Evolutionary conservation across 2,888 invertebrate species (phyloP), one percentile per base, ranked within the genome.

Genomic region (Heliconius charithonia): DNA sequence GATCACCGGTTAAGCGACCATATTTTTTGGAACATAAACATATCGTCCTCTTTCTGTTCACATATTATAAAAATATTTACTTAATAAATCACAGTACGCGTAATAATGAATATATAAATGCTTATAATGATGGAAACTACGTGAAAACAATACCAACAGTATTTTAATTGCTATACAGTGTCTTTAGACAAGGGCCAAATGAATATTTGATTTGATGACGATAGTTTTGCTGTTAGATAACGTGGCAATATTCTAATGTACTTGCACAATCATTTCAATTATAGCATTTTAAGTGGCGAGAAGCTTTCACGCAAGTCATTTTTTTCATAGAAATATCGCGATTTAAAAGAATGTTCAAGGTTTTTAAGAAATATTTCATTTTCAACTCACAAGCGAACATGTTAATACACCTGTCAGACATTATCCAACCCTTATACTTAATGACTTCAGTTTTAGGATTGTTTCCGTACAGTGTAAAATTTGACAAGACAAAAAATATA

Each of bases 391-490:
- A 59, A 77, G 66, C 63, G 41, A 78, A 81, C 41, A 76, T 75
- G 65, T 25, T 79, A 9, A 41, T 83, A 25, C 74, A 79, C 29
- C 80, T 86, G 32, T 77, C 83, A 66, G 80, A 82, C 9, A 83
- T 86, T 29, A 82, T 86, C 4, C 84, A 82, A 73, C 86, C 86
- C 7, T 76, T 87, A 9, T 85, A 85, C 69, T 62, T 84, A 16
- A 25, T 84, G 2, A 76, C 83, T 7, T 83, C 85, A 13, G 66
- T 87, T 2, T 72, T 86, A 2, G 87, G 87, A 7, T 79, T 87
- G 69, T 84, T 87, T 71, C 87, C 87, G 0, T 85, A 85, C 65
- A 85, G 84, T 78, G 76, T 87, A 3, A 83, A 81, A 73, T 87
- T 83, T 80, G 75, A 81, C 25, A 82, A 81, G 51, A 73, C 71